phyloP scores from a whole-genome alignment of 2,797 vertebrate genomes.

The Antrozous pallidus region DNA sequence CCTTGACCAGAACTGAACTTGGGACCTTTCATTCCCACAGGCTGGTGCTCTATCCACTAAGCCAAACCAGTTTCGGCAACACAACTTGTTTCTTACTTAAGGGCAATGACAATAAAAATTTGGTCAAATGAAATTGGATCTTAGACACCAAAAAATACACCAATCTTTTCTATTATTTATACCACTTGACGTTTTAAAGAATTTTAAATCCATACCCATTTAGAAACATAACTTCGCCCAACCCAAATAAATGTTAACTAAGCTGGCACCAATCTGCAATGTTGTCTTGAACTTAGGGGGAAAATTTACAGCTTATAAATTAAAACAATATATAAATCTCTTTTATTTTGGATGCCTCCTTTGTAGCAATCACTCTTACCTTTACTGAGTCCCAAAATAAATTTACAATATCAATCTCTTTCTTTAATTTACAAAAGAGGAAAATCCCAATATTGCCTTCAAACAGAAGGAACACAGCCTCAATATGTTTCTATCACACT shows the following conservation, averaged over 20 bases:
- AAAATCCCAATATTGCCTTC: conserved; percentile 70
- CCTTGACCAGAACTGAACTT: no score
- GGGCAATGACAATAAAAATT: neutral
- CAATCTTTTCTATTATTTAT: neutral
- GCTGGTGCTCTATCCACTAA: no score
- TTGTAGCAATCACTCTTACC: conserved; percentile 30
- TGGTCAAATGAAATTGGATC: neutral
- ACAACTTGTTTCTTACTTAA: neutral
- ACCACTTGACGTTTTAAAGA: neutral
- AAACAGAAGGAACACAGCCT: conserved; percentile 64
- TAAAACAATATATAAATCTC: neutral
- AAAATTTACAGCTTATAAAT: neutral
- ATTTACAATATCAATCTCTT: conserved; percentile 64
- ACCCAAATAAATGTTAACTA: neutral
- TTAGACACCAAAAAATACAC: neutral
- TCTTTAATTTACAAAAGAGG: conserved; percentile 75
- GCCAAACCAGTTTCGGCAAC: no score
- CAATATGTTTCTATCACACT: conserved; percentile 72
- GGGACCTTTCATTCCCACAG: no score
- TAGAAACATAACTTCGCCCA: neutral
- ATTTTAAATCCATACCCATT: neutral
- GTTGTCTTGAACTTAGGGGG: neutral
- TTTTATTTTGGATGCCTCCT: conserved; percentile 4
- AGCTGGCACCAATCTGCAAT: neutral
- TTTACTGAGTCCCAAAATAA: conserved; percentile 64